Evolutionary conservation across 1,140 invertebrate species (phyloP).

Genomic region (Pachypsylla venusta): DNA sequence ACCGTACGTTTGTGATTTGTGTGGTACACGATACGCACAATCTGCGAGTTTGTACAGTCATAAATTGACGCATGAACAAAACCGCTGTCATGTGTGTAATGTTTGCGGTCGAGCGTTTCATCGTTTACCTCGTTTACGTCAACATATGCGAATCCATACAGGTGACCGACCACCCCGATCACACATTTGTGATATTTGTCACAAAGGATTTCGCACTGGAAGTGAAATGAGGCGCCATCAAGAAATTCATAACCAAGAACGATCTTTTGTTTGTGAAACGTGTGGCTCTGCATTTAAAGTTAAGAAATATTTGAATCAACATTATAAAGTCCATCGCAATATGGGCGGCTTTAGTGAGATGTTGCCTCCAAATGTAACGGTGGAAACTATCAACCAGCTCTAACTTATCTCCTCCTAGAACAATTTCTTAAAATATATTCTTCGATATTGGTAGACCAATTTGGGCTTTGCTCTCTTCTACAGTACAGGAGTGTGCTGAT

Average conservation of each 20-base stretch:
- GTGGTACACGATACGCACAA: conserved; percentile 21
- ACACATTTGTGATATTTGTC: conserved; percentile 41
- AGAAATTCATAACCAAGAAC: conserved; percentile 38
- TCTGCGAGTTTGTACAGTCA: conserved; percentile 18
- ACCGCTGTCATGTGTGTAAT: conserved; percentile 24
- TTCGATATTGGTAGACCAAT: no score
- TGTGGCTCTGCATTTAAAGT: conserved; percentile 36
- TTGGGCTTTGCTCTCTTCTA: no score
- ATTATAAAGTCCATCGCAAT: conserved; percentile 2
- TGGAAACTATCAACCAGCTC: conserved; percentile 4
- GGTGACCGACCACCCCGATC: conserved; percentile 54
- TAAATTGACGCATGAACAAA: conserved; percentile 26
- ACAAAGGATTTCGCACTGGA: conserved; percentile 35
- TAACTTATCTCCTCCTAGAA: no score
- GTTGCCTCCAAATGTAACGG: not conserved
- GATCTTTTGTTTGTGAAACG: conserved; percentile 34
- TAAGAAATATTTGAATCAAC: not conserved
- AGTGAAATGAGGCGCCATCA: conserved; percentile 35
- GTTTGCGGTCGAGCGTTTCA: conserved; percentile 24
- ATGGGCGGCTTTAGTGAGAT: not conserved
- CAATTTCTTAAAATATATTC: no score
- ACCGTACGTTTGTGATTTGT: conserved; percentile 32
- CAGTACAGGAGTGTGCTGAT: no score
- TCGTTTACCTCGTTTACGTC: conserved; percentile 23
- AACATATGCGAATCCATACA: conserved; percentile 36